These are phyloP conservation scores for Streptopelia turtur DNA, from an alignment of 2,797 vertebrate genomes.

Conservation along the genomic window DNA sequence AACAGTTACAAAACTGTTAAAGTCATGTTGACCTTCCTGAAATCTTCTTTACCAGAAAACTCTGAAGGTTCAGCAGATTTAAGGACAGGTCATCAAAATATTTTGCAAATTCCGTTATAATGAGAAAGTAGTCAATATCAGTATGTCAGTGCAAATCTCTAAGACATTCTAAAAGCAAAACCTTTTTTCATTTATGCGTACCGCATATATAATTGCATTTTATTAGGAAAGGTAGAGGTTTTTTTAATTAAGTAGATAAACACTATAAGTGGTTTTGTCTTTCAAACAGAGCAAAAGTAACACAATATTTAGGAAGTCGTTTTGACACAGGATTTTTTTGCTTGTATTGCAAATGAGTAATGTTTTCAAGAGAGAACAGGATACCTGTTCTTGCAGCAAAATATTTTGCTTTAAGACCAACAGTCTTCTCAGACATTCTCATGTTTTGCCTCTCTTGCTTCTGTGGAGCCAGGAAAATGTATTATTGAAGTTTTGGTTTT, in stretches of 20 bases:
- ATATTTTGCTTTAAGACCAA: background rate
- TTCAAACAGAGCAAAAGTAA: background rate
- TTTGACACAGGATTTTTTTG: background rate
- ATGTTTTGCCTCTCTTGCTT: background rate
- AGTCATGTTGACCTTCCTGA: background rate
- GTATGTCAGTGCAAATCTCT: background rate
- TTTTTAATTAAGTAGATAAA: background rate
- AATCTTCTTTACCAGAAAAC: background rate
- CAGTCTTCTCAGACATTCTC: constrained; percentile 3
- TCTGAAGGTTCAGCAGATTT: background rate
- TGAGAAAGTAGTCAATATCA: background rate
- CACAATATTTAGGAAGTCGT: background rate
- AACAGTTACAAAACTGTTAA: background rate
- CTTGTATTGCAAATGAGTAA: background rate
- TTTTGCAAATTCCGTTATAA: background rate
- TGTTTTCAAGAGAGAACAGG: background rate
- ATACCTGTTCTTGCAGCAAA: background rate
- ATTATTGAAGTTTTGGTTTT: background rate
- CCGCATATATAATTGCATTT: background rate
- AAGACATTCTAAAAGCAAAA: background rate
- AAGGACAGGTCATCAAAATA: background rate
- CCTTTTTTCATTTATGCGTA: background rate
- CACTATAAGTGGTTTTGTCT: background rate
- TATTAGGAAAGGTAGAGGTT: background rate
- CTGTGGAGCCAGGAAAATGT: background rate